phyloP scores from a whole-genome alignment of 2,113 vertebrate genomes.

The Sinocyclocheilus maitianheensis region DNA sequence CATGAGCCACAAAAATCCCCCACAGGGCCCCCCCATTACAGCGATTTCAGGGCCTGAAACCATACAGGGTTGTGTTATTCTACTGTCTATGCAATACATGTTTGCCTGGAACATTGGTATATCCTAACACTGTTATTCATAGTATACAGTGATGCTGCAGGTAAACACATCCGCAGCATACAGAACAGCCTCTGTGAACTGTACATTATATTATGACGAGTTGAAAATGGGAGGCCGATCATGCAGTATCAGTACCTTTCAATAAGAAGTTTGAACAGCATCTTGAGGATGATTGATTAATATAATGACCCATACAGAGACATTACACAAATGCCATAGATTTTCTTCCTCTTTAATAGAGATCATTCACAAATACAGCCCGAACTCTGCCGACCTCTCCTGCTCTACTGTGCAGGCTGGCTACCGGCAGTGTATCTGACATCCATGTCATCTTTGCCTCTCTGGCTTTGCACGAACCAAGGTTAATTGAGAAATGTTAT shows the following conservation, averaged over 20 bases:
- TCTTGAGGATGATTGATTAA: slow-evolving; percentile 55
- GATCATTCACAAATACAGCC: slow-evolving; percentile 23
- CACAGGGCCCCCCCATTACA: background rate
- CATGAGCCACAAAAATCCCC: background rate
- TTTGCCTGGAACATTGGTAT: background rate
- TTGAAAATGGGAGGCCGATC: background rate
- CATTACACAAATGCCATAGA: slow-evolving; percentile 61
- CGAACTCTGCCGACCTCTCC: slow-evolving; percentile 40
- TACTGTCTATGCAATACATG: background rate
- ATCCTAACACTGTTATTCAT: background rate
- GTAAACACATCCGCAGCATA: background rate
- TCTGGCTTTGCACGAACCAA: slow-evolving; percentile 16
- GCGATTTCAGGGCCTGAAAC: background rate
- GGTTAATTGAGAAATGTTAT: slow-evolving; percentile 62
- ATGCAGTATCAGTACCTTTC: slow-evolving; percentile 6
- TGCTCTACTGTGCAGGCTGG: background rate
- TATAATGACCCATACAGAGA: slow-evolving; percentile 51
- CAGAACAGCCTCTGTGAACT: background rate
- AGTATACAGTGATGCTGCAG: background rate
- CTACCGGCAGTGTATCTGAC: slow-evolving; percentile 28
- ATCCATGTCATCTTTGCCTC: slow-evolving; percentile 5
- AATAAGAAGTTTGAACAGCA: slow-evolving; percentile 8
- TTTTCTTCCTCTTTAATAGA: slow-evolving; percentile 45
- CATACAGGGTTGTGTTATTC: background rate
- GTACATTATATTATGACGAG: background rate